Evolutionary conservation across 2,888 invertebrate species (phyloP).

Genomic region (Drosophila yooni): DNA sequence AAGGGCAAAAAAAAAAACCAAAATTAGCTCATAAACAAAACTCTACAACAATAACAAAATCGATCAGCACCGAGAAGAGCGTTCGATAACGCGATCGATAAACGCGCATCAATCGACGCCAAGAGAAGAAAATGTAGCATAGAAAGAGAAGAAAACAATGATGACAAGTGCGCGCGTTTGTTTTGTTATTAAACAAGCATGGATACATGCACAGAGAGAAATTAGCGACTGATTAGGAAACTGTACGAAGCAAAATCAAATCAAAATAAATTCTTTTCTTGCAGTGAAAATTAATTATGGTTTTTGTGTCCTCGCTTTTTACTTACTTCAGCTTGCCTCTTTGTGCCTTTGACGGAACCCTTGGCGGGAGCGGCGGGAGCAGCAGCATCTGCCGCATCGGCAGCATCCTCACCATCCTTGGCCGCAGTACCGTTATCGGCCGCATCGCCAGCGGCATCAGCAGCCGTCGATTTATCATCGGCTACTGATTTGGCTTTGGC

Average conservation of each 20-base stretch:
- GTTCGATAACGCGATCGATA: constrained; percentile 58
- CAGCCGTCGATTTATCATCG: constrained; percentile 65
- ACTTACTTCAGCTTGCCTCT: constrained; percentile 93
- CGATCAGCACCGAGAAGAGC: constrained; percentile 38
- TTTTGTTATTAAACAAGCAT: constrained; percentile 61
- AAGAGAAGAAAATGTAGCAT: constrained; percentile 6
- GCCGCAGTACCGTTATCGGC: constrained; percentile 81
- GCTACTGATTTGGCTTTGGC: constrained; percentile 77
- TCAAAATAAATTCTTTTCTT: constrained; percentile 7
- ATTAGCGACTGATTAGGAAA: constrained; percentile 45
- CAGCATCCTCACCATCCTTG: constrained; percentile 72
- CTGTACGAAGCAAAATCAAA: constrained; percentile 37
- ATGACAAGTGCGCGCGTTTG: constrained; percentile 58
- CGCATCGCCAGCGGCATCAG: constrained; percentile 80
- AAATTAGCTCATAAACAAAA: constrained; percentile 61
- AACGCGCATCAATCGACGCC: constrained; percentile 21
- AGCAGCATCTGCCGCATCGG: constrained; percentile 68
- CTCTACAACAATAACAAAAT: constrained; percentile 20
- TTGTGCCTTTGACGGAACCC: constrained; percentile 90
- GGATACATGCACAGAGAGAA: constrained; percentile 13
- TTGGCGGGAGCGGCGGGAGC: constrained; percentile 86
- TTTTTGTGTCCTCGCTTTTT: constrained; percentile 6
- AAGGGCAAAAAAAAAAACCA: constrained; percentile 16
- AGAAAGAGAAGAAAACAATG: constrained; percentile 5
- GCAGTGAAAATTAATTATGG: not conserved